Evolutionary conservation across 1,140 invertebrate species (phyloP), one percentile per base, ranked within the genome.

Genomic region (Aethina tumida): DNA sequence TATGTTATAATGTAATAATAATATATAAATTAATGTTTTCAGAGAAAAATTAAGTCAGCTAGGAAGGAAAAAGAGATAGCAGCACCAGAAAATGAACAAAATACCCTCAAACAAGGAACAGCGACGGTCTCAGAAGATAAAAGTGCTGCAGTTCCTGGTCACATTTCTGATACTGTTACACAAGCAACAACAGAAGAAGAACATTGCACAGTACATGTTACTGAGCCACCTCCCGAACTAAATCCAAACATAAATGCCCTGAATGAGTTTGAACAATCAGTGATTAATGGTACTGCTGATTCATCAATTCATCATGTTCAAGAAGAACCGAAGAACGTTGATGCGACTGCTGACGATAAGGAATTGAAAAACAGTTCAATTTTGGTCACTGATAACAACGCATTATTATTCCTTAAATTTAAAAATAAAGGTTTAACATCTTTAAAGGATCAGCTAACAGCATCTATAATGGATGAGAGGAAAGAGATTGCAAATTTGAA

Each of bases 341-440:
- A 42, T 32, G 28, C 29, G 8, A 36, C 31, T n/a, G 22, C 33
- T 19, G 40, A 45, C 18, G 28, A 25, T 36, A 25, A 36, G 12
- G n/a, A 26, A 16, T 12, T 39, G 29, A 44, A 42, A 26, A 35
- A 41, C 10, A 39, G 34, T 35, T 38, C 20, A 15, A 35, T 36
- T 29, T 38, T 52, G n/a, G 49, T n/a, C n/a, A n/a, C n/a, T n/a
- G n/a, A n/a, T n/a, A n/a, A 52, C 34, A 39, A 43, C 32, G 32
- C 25, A 31, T 20, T 52, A 20, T 22, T 47, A 26, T 32, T 58
- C n/a, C 45, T 60, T 30, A 50, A 52, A 39, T 38, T 53, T 9
- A 59, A 59, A 45, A 55, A 59, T 37, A 52, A 39, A 28, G 44
- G 43, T 9, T 39, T 60, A 17, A 34, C 45, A 5, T 34, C 47